These are phyloP conservation scores for Cyprinodon brontotheroides DNA, from an alignment of 2,113 vertebrate genomes.

Conservation along the genomic window DNA sequence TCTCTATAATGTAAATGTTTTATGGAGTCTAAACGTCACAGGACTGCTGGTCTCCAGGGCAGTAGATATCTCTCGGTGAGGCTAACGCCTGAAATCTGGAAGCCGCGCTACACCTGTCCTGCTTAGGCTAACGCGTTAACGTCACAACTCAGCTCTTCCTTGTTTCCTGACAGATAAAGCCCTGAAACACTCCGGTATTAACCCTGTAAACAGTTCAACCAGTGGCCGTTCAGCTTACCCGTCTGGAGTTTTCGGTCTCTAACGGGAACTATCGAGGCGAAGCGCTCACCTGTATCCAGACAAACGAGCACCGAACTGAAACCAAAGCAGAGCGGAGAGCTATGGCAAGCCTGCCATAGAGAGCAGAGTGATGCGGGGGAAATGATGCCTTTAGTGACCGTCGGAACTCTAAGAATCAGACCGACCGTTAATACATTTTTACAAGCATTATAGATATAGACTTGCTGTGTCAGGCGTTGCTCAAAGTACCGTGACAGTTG, in stretches of 20 bases:
- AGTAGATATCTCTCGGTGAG: neutral
- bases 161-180: neutral
- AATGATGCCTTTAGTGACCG: constrained; percentile 29
- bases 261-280: constrained; percentile 13
- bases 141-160: neutral
- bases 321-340: constrained; percentile 1
- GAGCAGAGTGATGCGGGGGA: constrained; percentile 50
- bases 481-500: no score
- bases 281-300: constrained; percentile 38
- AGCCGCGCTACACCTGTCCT: constrained; percentile 34
- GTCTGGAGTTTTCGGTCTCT: constrained; percentile 44
- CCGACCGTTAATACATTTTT: neutral
- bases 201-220: constrained; percentile 14
- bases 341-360: no score
- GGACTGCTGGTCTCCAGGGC: neutral
- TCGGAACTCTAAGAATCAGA: constrained; percentile 13
- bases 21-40: no score
- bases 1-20: neutral
- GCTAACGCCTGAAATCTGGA: constrained; percentile 2
- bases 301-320: neutral
- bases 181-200: neutral
- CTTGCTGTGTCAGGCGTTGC: neutral
- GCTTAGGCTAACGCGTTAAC: constrained; percentile 27
- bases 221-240: neutral
- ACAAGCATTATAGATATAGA: neutral